Conservation (phyloP, 2,888 invertebrate species). For the Papilio gigon region DNA sequence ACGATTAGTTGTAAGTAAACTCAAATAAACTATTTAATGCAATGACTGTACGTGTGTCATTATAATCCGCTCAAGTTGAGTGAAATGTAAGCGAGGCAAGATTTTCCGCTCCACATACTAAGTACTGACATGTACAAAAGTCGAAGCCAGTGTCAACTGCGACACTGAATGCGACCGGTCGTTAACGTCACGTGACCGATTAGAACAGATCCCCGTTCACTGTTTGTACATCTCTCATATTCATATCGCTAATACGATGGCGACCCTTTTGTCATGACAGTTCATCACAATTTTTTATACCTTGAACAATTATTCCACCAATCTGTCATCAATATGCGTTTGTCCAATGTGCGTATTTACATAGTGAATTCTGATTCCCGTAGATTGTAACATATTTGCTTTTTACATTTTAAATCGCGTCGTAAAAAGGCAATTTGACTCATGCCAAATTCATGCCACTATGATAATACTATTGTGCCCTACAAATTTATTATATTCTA, state of each 20-base stretch:
- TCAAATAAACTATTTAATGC: constrained; percentile 16
- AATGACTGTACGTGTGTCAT: constrained; percentile 19
- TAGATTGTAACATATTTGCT: no score
- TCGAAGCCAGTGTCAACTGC: background rate
- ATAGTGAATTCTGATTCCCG: no score
- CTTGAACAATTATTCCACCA: no score
- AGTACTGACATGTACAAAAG: background rate
- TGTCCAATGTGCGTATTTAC: no score
- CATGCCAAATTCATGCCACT: background rate
- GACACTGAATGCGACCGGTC: background rate
- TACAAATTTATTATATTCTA: background rate
- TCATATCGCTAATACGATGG: background rate
- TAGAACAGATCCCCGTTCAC: background rate
- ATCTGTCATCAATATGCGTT: no score
- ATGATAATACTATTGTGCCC: no score
- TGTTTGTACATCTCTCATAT: background rate
- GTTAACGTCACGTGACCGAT: background rate
- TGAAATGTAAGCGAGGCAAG: constrained; percentile 29
- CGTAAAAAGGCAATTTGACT: background rate
- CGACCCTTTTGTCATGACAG: no score
- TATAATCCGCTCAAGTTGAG: constrained; percentile 39
- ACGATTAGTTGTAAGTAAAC: constrained; percentile 26
- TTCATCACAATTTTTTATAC: no score
- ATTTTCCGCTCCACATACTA: constrained; percentile 28
- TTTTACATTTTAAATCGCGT: no score